These are phyloP conservation scores for Molanna angustata DNA, from an alignment of 2,888 invertebrate species.

Conservation along the genomic window DNA sequence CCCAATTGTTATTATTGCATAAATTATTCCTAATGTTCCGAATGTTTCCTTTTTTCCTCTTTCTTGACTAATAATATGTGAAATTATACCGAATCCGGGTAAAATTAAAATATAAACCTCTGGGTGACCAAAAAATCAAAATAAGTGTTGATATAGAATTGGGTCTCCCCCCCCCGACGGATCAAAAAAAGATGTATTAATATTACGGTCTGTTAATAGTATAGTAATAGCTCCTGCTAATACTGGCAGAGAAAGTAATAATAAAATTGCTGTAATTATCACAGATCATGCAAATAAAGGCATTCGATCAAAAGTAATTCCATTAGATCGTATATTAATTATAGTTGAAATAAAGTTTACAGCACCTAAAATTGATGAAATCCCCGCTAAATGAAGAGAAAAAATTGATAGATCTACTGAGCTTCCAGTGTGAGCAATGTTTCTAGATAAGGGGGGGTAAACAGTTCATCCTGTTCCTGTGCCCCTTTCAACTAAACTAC, in stretches of 20 bases:
- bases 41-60: slow-evolving; percentile 73
- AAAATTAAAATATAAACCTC: slow-evolving; percentile 86
- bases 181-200: slow-evolving; percentile 80
- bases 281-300: slow-evolving; percentile 75
- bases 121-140: slow-evolving; percentile 86
- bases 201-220: slow-evolving; percentile 73
- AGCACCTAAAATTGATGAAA: slow-evolving; percentile 71
- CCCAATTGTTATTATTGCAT: slow-evolving; percentile 81
- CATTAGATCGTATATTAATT: slow-evolving; percentile 65
- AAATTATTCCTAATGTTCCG: slow-evolving; percentile 72
- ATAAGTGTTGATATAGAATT: slow-evolving; percentile 78
- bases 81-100: slow-evolving; percentile 79
- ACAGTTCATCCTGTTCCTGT: slow-evolving; percentile 78
- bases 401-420: slow-evolving; percentile 77
- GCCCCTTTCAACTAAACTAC: slow-evolving; percentile 65
- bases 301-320: slow-evolving; percentile 61
- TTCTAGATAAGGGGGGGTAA: slow-evolving; percentile 66
- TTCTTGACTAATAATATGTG: slow-evolving; percentile 73
- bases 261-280: slow-evolving; percentile 60
- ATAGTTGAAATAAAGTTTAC: slow-evolving; percentile 79
- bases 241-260: slow-evolving; percentile 70
- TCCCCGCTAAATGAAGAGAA: slow-evolving; percentile 70
- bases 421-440: slow-evolving; percentile 61
- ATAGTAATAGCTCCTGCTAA: slow-evolving; percentile 79
- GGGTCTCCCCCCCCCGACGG: slow-evolving; percentile 78